Percentiles rank a stretch among this genome's conserved stretches.
These are phyloP conservation scores for Cryptocephalus primarius DNA, from an alignment of 2,888 invertebrate genomes.

Conservation along the genomic window DNA sequence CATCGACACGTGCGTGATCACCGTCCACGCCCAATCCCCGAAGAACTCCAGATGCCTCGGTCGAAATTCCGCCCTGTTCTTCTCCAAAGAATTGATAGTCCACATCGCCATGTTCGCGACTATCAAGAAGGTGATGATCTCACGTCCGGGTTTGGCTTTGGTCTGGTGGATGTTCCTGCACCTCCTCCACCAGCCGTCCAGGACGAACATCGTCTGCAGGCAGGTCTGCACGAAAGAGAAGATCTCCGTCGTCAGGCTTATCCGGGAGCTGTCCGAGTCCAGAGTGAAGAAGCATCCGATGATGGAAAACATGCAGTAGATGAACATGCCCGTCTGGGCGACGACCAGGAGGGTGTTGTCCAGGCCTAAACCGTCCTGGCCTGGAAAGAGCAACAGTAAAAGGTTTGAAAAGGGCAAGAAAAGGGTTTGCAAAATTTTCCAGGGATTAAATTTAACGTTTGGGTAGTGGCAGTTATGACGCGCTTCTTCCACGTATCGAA, in stretches of 20 bases:
- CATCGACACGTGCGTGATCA: conserved; percentile 90
- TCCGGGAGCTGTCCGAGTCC: conserved; percentile 59
- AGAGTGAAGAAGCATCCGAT: conserved; percentile 86
- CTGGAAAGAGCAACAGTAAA: not conserved
- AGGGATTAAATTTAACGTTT: no score
- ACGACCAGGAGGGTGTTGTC: conserved; percentile 87
- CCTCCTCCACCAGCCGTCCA: conserved; percentile 79
- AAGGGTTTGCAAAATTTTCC: no score
- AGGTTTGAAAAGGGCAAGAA: no score
- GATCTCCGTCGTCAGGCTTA: conserved; percentile 73
- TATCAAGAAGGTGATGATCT: conserved; percentile 84
- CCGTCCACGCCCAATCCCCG: conserved; percentile 91
- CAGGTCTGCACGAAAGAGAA: conserved; percentile 82
- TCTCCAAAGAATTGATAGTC: conserved; percentile 88
- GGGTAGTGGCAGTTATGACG: no score
- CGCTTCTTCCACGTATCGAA: no score
- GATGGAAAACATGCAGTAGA: conserved; percentile 87
- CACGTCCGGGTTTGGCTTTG: conserved; percentile 79
- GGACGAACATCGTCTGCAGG: conserved; percentile 81
- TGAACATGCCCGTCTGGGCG: conserved; percentile 88
- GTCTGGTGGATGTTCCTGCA: conserved; percentile 74
- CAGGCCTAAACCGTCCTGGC: conserved; percentile 34
- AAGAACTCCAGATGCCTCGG: conserved; percentile 88
- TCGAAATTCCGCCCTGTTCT: conserved; percentile 81
- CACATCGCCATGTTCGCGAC: conserved; percentile 89